phyloP scores from a whole-genome alignment of 1,140 invertebrate species.

The Macrotrachela quadricornifera region DNA sequence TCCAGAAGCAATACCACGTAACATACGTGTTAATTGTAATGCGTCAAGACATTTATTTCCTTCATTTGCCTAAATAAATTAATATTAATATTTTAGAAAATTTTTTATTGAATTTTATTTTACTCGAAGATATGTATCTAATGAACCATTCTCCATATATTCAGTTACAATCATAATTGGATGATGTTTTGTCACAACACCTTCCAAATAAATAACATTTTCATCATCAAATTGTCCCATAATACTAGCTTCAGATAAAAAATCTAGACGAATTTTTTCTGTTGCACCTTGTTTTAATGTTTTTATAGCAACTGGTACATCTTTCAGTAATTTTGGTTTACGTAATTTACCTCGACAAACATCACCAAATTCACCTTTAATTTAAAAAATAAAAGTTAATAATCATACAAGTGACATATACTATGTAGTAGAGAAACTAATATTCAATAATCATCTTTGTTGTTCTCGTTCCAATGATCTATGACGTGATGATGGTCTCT shows the following conservation, averaged over 20 bases:
- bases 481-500: too few species aligned
- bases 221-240: constrained; percentile 99
- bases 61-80: too few species aligned
- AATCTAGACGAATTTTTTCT: constrained; percentile 83
- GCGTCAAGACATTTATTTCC: neutral
- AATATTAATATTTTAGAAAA: too few species aligned
- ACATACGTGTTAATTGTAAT: constrained; percentile 85
- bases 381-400: too few species aligned
- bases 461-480: too few species aligned
- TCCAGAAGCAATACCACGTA: constrained; percentile 82
- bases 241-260: constrained; percentile 86
- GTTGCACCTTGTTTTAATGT: constrained; percentile 72
- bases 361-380: too few species aligned
- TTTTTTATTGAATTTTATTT: constrained; percentile 13
- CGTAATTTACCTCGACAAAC: too few species aligned
- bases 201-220: constrained; percentile 95
- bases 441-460: too few species aligned
- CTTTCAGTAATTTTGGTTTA: too few species aligned
- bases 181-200: constrained; percentile 91
- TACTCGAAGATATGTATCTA: constrained; percentile 86
- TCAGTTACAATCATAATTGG: constrained; percentile 99
- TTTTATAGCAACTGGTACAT: constrained; percentile 58
- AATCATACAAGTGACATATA: too few species aligned
- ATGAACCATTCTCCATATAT: constrained; percentile 95
- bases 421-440: too few species aligned